Conservation (phyloP, 2,888 invertebrate species). For the Cremastinae sp. region DNA sequence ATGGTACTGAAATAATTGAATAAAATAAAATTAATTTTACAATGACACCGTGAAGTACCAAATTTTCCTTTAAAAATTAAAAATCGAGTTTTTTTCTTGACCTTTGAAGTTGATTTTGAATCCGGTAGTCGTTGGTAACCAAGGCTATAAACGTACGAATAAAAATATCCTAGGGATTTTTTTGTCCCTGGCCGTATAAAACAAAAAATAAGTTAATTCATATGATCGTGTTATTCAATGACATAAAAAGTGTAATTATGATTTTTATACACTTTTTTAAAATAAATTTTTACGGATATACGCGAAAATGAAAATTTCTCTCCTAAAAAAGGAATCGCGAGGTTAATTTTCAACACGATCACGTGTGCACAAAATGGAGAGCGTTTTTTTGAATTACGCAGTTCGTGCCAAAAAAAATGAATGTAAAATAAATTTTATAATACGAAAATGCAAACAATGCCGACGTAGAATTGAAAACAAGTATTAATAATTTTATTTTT, state of each 20-base stretch:
- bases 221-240: neutral
- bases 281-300: neutral
- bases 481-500: neutral
- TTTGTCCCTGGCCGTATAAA: neutral
- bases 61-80: no score
- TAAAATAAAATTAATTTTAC: no score
- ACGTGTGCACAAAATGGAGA: neutral
- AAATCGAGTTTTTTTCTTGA: no score
- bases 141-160: constrained; percentile 2
- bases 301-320: no score
- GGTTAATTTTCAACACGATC: neutral
- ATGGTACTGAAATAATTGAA: no score
- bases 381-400: constrained; percentile 4
- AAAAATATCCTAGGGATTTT: constrained; percentile 9
- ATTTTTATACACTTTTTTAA: no score
- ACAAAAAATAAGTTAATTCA: neutral
- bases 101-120: neutral
- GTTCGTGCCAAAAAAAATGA: no score
- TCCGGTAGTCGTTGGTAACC: constrained; percentile 1
- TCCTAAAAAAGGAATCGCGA: neutral
- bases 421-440: no score
- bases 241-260: no score
- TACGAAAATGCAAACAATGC: neutral
- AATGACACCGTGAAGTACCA: no score
- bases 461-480: constrained; percentile 8